Evolutionary conservation across 2,888 invertebrate species (phyloP), one percentile per base, ranked within the genome.

Genomic region (Spilosoma lubricipeda): DNA sequence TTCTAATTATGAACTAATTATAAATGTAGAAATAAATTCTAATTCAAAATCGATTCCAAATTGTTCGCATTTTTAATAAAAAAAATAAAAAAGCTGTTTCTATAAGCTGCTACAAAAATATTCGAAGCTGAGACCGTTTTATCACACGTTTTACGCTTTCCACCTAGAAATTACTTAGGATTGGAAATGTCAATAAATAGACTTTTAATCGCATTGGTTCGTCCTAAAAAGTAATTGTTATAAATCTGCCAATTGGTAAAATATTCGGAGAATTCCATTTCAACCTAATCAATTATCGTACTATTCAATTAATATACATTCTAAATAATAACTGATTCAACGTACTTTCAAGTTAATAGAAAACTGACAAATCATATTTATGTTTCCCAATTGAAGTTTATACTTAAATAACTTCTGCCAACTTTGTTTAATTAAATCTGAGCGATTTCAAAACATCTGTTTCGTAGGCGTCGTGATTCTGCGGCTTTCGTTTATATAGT

Each of bases 351-450:
- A 63, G 78, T 82, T 80, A 77, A 83, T 85, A 81, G 81, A 77
- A 81, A 86, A 83, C 84, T 84, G 85, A 81, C 85, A 85, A 88
- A 87, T 87, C 82, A 85, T 83, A 87, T 86, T 86, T 80, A 86
- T 83, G 82, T 70, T 74, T 77, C 73, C 67, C 72, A 79, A 80
- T 76, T 78, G 73, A 84, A 83, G 81, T 86, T 87, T 88, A 90
- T 88, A 89, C 87, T 89, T 86, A 78, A 82, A 83, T 30, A 70
- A 70, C 52, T 70, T 70, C 42, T 59, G 42, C 76, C 81, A 90
- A 92, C 85, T 92, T 92, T 85, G 85, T 90, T 91, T 92, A 92
- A 92, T 92, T 92, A 92, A 92, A 91, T 92, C 91, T 90, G 80
- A 85, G 85, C 88, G 89, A 88, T 92, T 92, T 88, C 87, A 89